A percentile compares a stretch with the other conserved stretches of the same genome.
Conservation (phyloP, 2,113 vertebrate species). For the Panurus biarmicus region DNA sequence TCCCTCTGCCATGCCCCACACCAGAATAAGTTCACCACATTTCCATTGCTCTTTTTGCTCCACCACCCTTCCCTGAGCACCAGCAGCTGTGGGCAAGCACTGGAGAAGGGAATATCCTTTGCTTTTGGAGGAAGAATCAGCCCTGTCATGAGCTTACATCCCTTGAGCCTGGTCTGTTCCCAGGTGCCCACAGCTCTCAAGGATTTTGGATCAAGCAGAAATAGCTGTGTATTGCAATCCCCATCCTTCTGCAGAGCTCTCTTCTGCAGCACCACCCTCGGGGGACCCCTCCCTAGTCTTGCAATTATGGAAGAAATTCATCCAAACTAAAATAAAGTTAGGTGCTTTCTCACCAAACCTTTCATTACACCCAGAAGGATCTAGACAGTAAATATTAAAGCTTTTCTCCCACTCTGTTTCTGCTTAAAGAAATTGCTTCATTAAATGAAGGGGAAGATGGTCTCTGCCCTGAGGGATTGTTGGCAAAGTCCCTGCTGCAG, state of each 20-base stretch:
- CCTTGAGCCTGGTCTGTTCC: neutral
- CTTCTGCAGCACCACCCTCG: neutral
- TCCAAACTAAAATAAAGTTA: neutral
- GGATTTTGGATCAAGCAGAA: neutral
- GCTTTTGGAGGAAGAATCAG: neutral
- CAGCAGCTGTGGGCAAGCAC: no score
- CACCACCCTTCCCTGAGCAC: no score
- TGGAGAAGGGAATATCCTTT: no score
- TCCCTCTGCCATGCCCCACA: rapidly evolving
- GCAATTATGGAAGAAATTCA: neutral
- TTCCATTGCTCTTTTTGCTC: neutral
- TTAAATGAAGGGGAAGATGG: neutral
- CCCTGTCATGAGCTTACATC: neutral
- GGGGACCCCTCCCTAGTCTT: neutral
- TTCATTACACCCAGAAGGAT: neutral
- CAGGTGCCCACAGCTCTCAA: neutral
- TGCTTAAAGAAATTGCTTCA: neutral
- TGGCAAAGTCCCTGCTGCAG: neutral
- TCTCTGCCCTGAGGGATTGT: neutral
- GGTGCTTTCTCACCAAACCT: neutral
- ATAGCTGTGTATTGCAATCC: no score
- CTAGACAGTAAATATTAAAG: neutral
- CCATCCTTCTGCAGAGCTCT: neutral
- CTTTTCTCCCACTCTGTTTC: neutral
- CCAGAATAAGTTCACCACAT: neutral